Percentiles rank a stretch among this genome's conserved stretches.
Evolutionary conservation across 2,113 vertebrate species (phyloP).

Genomic region (Cichladusa arquata): DNA sequence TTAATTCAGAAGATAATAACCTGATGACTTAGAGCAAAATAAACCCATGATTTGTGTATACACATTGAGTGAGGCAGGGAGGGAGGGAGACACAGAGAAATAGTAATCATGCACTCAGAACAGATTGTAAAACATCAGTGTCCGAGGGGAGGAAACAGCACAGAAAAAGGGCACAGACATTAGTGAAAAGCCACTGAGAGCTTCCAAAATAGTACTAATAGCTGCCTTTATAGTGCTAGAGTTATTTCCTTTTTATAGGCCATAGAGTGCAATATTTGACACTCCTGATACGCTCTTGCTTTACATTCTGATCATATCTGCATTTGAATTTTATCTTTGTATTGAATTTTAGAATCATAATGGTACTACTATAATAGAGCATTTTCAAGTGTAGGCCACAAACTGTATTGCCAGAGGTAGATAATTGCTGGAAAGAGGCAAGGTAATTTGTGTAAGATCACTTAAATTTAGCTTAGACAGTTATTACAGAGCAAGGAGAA

Average conservation of each 20-base stretch:
- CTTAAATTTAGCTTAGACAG: conserved; percentile 39
- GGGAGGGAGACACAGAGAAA: conserved; percentile 41
- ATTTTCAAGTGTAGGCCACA: conserved; percentile 33
- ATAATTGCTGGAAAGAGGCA: conserved; percentile 23
- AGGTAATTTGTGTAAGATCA: neutral
- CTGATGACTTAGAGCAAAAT: conserved; percentile 23
- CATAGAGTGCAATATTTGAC: conserved; percentile 37
- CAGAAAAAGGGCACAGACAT: conserved; percentile 54
- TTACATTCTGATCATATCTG: conserved; percentile 28
- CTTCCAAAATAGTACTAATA: conserved; percentile 70
- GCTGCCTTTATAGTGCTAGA: conserved; percentile 30
- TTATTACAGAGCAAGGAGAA: conserved; percentile 29
- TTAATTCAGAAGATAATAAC: conserved; percentile 26
- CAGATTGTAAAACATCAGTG: conserved; percentile 53
- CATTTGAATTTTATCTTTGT: conserved; percentile 46
- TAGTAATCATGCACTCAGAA: conserved; percentile 57
- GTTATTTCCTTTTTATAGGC: conserved; percentile 51
- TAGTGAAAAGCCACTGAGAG: conserved; percentile 60
- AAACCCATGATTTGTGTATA: conserved; percentile 24
- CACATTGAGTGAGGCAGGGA: conserved; percentile 40
- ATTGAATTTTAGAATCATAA: conserved; percentile 45
- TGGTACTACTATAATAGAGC: neutral
- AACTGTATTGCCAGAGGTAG: neutral
- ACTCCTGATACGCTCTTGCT: neutral
- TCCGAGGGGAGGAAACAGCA: conserved; percentile 51